These are phyloP conservation scores for Brienomyrus longianalis DNA, from an alignment of 2,113 vertebrate genomes.

Conservation along the genomic window DNA sequence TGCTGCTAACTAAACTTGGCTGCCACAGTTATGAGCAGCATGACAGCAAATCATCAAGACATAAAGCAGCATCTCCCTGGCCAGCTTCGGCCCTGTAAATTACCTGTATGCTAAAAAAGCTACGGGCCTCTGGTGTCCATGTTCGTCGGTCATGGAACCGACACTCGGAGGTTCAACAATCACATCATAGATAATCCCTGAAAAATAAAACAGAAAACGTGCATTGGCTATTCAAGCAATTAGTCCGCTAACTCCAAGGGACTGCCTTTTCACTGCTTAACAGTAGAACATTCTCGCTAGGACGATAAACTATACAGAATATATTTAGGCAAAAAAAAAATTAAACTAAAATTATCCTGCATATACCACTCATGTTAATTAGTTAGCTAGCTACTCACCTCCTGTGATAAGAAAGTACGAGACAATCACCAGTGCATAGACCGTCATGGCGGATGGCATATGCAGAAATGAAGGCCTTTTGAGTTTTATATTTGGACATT, in stretches of 20 bases:
- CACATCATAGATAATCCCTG: constrained; percentile 97
- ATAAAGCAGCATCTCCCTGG: background rate
- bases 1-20: background rate
- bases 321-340: background rate
- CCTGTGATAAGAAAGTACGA: constrained; percentile 99
- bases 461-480: constrained; percentile 94
- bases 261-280: background rate
- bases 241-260: background rate
- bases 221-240: background rate
- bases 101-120: constrained; percentile 96
- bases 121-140: constrained; percentile 93
- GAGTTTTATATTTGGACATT: constrained; percentile 91
- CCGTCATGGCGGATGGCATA: constrained; percentile 97
- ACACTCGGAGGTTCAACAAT: constrained; percentile 98
- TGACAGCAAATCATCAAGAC: background rate
- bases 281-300: background rate
- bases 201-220: background rate
- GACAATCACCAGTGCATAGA: constrained; percentile 90
- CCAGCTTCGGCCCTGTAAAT: background rate
- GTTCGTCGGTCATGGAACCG: constrained; percentile 96
- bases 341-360: background rate
- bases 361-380: background rate
- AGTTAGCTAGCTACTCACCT: constrained; percentile 64
- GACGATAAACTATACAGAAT: background rate
- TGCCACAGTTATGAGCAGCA: background rate